Evolutionary conservation across 2,797 vertebrate genomes (phyloP).

Genomic region (Hirundo rustica): DNA sequence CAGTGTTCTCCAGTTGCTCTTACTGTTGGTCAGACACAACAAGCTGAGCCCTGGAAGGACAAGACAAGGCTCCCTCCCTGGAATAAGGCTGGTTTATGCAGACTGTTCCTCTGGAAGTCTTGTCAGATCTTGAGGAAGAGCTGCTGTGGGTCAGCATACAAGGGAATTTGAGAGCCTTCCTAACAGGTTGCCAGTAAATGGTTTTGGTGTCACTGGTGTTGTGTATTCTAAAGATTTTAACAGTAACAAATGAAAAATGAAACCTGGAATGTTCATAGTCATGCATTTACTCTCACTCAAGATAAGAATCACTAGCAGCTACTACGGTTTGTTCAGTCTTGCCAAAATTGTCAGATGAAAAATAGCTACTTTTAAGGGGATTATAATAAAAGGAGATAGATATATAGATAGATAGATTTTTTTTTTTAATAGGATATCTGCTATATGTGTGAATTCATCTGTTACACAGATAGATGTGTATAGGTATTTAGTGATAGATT

Average conservation of each 20-base stretch:
- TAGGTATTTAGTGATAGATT: not conserved
- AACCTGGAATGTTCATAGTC: not conserved
- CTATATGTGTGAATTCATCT: not conserved
- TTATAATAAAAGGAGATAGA: not conserved
- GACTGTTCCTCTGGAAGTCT: not conserved
- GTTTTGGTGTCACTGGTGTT: not conserved
- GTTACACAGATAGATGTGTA: not conserved
- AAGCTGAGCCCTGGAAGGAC: not conserved
- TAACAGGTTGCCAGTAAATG: not conserved
- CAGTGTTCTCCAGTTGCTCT: not conserved
- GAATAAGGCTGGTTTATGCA: not conserved
- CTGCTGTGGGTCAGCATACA: not conserved
- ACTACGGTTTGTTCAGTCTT: not conserved
- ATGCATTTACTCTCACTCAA: not conserved
- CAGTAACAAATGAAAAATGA: not conserved
- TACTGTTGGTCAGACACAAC: not conserved
- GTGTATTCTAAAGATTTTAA: not conserved
- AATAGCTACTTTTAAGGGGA: not conserved
- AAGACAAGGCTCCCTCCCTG: not conserved
- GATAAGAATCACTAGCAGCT: not conserved
- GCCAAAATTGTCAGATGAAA: not conserved
- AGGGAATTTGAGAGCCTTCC: not conserved
- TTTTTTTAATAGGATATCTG: fast-evolving
- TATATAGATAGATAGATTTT: too few relatives aligned
- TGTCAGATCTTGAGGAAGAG: not conserved